Evolutionary conservation across 2,797 vertebrate species (phyloP), one percentile per base, ranked within the genome.

Genomic region (Dicrostonyx torquatus): DNA sequence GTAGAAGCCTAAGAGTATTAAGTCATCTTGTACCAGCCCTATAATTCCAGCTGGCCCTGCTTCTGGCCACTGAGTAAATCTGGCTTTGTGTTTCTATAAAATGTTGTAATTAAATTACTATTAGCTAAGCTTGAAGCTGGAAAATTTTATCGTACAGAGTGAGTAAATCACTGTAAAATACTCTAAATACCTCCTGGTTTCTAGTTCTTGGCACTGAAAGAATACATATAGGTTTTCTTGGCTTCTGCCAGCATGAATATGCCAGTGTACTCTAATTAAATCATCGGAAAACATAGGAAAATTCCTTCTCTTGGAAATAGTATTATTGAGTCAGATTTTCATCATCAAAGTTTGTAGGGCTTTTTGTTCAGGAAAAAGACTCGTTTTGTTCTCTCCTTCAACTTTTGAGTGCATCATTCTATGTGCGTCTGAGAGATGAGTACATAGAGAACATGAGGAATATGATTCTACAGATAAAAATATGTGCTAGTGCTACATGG

Each of bases 31-130:
- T 77, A 45, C 82, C 43, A 79, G 73, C 13, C 86, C 45, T 43
- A 8, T 64, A 72, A 85, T 92, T 95, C 97, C 88, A 95, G 93
- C 62, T 94, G 94, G 87, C 92, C 34, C 3, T 55, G 53, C 85
- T 93, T 93, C 90, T 94, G 96, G 87, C 91, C 85, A 96, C 55
- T 94, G 90, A 92, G 82, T 89, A 93, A 94, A 95, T 53, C 50
- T 94, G 93, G 93, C 90, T 92, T 97, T 96, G 90, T 40, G 48
- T 97, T 95, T 97, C 85, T 95, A 88, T 95, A 96, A 96, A 97
- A 94, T 73, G 77, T 93, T 94, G 86, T 92, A 96, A 97, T 96
- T 96, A 96, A 96, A 97, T 97, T 97, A 95, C 86, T 90, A 95
- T 95, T 93, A 93, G 88, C 86, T 93, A 94, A 95, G 86, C 62